These are phyloP conservation scores for Phaethon lepturus DNA, from an alignment of 2,113 vertebrate genomes.

Conservation along the genomic window DNA sequence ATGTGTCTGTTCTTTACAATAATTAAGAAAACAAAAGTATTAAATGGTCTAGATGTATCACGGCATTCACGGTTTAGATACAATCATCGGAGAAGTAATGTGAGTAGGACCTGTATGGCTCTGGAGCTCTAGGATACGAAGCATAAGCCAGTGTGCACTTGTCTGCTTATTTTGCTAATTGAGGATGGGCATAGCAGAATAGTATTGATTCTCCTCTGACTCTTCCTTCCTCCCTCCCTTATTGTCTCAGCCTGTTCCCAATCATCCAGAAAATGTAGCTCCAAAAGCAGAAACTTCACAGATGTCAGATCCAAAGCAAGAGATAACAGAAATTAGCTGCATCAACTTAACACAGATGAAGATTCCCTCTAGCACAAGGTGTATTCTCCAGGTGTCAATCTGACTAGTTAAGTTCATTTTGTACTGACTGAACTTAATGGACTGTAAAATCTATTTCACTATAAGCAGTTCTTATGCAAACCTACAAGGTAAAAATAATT, in stretches of 20 bases:
- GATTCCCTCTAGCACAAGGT: background rate
- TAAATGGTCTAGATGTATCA: background rate
- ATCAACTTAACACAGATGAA: background rate
- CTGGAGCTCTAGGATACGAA: background rate
- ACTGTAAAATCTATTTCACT: constrained; percentile 32
- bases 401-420: constrained; percentile 22
- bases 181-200: background rate
- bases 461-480: constrained; percentile 30
- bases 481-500: background rate
- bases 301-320: background rate
- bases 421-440: constrained; percentile 33
- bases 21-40: background rate
- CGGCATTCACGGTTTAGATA: background rate
- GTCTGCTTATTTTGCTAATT: background rate
- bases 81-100: background rate
- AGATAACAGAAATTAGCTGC: constrained; percentile 1
- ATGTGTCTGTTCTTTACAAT: background rate
- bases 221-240: background rate
- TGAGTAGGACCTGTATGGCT: background rate
- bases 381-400: constrained; percentile 46
- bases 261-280: background rate
- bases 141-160: background rate
- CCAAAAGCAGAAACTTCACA: background rate
- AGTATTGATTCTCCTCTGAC: background rate
- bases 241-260: background rate